Base-by-base conservation (phyloP, 2,797 vertebrate species). In the Ataeniobius toweri region DNA sequence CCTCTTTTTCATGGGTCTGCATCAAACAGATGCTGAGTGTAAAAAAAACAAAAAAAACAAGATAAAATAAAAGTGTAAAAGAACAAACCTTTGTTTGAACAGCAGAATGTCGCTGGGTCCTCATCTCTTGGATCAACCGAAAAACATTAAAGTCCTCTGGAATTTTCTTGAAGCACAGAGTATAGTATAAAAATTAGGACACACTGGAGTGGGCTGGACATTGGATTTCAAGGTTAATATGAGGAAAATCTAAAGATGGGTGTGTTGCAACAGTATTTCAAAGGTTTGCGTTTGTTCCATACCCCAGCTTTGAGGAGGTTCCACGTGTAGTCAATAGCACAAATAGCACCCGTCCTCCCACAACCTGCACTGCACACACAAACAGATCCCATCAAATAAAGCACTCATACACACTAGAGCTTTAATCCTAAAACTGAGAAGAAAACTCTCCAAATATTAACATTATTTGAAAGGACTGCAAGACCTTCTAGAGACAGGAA, bases 311-410 rank as follows among this genome's bases (percentile, higher is more conserved):
- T 99, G 78, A 99, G 97, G 83, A 99, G 96, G 94, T 99, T 99
- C 98, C 98, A 99, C 0, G 98, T 99, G 95, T 99, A 98, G 96
- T 99, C 98, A 82, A 99, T 99, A 83, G 98, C 98, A 96, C 98
- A 99, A 92, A 99, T 99, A 85, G 98, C 98, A 78, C 98, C 98
- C 10, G 98, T 99, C 91, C 98, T 96, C 94, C 98, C 98, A 96
- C 98, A 99, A 84, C 98, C 98, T 86, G 98, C 98, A 94, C 98
- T 99, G 95, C 73, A 88, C 77, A 89, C 65, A 61, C 70, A 89
- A 20, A 92, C 7, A 78, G 22, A 81, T 85, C 48, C 81, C 26
- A 53, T 75, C 22, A 78, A 77, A 75, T 76, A 58, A 77, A 70
- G 73, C 51, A 53, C 18, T n/a, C 63, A 73, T n/a, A 79, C 70